Base-by-base conservation (phyloP, 1,140 invertebrate species). In the Prorops nasuta region DNA sequence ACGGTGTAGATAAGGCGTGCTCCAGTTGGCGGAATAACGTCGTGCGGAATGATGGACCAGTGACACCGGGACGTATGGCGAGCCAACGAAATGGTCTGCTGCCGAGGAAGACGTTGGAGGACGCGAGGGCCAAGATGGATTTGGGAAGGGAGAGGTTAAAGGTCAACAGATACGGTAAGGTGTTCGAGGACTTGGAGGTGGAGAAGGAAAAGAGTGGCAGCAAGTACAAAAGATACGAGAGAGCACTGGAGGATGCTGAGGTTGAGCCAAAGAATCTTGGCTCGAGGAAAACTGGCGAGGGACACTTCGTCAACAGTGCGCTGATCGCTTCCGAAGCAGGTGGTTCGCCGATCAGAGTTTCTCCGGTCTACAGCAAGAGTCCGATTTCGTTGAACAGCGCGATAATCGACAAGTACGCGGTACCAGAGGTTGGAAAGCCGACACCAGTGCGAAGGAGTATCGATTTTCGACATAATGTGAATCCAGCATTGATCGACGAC, bases 401-500 rank as follows among this genome's bases (percentile, higher is more conserved):
- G 1, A 68, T 71, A 42, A 72, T 74, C 54, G 69, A 75, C 56
- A 71, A 64, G 39, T 70, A 65, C 22, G 18, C 32, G 1, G 47
- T 28, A 18, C 57, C 42, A 24, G 53, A 9, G 16, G 56, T 53
- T 4, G 40, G 55, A 7, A 31, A 36, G 0, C n/a, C 43, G 3
- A 37, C 19, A 8, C 42, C 44, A 37, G 49, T 36, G n/a, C 19
- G 54, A n/a, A 53, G 46, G 22, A 45, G 8, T 1, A 31, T 49
- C 36, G 66, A 73, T 34, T 37, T 46, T 0, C 50, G 54, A 12
- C 57, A 63, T 31, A 63, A 63, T 28, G 61, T 76, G 9, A 78
- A 77, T 20, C 56, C 72, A 3, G 73, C 74, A 3, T 44, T 77
- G 40, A 77, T 77, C 40, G 66, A 75, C 50, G 63, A 71, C 45